A percentile compares a stretch with the other conserved stretches of the same genome.
Evolutionary conservation across 2,888 invertebrate genomes (phyloP).

Genomic region (Dryomyza anilis): DNA sequence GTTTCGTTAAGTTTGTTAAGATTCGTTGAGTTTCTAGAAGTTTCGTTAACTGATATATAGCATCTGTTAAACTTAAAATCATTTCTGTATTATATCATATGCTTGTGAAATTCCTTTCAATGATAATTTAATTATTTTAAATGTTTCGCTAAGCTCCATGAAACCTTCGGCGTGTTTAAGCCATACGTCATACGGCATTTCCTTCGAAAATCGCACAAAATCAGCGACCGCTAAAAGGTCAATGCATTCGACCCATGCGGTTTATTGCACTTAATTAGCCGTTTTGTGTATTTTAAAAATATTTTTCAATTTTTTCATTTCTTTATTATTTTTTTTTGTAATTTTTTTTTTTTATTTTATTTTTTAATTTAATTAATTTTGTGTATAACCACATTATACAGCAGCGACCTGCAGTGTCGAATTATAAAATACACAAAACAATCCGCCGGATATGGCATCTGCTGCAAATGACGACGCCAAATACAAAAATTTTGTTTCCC

Average conservation of each 20-base stretch:
- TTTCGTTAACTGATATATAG: background rate
- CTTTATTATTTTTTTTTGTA: background rate
- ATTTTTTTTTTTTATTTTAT: background rate
- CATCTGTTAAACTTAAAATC: no score
- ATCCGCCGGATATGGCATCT: background rate
- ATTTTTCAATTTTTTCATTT: no score
- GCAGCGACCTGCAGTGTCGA: background rate
- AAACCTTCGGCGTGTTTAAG: background rate
- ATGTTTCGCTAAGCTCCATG: no score
- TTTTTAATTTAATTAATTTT: background rate
- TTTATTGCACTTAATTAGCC: conserved; percentile 21
- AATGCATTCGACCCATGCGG: background rate
- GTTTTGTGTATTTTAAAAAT: no score
- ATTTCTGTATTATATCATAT: background rate
- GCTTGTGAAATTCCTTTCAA: background rate
- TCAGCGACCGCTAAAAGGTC: conserved; percentile 3
- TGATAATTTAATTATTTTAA: background rate
- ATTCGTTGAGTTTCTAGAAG: background rate
- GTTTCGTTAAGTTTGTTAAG: background rate
- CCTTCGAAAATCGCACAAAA: background rate
- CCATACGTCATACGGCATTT: background rate
- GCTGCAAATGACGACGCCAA: background rate
- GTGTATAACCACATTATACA: background rate
- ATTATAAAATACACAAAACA: background rate
- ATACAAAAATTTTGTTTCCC: background rate